Conservation (phyloP, 2,113 vertebrate genomes). For the Chaenocephalus aceratus region DNA sequence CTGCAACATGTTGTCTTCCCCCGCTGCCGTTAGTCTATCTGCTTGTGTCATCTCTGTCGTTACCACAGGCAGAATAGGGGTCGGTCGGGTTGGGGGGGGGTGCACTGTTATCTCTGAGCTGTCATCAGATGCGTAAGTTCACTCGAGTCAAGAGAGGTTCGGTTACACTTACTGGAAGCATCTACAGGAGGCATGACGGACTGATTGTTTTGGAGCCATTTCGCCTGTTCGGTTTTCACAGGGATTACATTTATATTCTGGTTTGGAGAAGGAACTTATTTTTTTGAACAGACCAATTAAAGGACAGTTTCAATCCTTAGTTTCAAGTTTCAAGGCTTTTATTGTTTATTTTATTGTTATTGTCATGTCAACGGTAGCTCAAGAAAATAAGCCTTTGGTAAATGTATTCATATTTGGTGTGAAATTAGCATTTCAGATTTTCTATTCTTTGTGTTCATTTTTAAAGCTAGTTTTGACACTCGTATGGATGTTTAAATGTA, state of each 20-base stretch:
- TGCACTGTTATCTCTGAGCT: conserved; percentile 57
- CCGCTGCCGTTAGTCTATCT: conserved; percentile 62
- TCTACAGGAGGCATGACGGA: background rate
- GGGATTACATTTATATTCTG: background rate
- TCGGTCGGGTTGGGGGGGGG: background rate
- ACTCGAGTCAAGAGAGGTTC: conserved; percentile 35
- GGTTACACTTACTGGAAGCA: conserved; percentile 44
- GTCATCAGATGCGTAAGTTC: conserved; percentile 60
- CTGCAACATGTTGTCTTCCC: conserved; percentile 37
- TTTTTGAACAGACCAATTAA: background rate
- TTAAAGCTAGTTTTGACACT: background rate
- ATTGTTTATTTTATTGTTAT: too few species aligned
- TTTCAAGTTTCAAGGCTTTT: too few species aligned
- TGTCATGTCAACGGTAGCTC: too few species aligned
- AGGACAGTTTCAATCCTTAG: too few species aligned
- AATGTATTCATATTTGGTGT: background rate
- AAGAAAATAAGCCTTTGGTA: too few species aligned
- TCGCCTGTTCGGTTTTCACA: background rate
- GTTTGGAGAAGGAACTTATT: background rate
- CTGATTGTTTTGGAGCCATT: background rate
- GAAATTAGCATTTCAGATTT: background rate
- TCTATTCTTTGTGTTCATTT: too few species aligned
- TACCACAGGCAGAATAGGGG: conserved; percentile 20
- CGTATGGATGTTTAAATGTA: too few species aligned
- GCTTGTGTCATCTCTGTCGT: conserved; percentile 55